A percentile compares a stretch with the other conserved stretches of the same genome.
phyloP scores from a whole-genome alignment of 2,797 vertebrate genomes.

The Pseudomugil gertrudae region DNA sequence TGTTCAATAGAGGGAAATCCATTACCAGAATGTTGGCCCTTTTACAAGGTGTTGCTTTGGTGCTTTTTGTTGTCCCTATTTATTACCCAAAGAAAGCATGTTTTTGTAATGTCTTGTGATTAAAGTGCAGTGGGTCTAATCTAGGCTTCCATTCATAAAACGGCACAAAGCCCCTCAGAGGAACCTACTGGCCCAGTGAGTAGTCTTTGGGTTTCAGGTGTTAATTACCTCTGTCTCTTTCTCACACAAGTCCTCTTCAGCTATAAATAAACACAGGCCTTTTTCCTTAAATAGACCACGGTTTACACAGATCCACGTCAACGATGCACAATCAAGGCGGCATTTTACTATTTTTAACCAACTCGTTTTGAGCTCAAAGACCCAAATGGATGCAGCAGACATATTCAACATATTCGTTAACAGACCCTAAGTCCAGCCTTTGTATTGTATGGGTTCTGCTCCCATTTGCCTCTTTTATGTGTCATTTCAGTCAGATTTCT shows the following conservation, averaged over 20 bases:
- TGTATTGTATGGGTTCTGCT: constrained; percentile 75
- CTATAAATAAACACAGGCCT: constrained; percentile 63
- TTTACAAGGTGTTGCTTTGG: constrained; percentile 26
- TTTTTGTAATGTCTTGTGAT: constrained; percentile 28
- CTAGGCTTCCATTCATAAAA: constrained; percentile 56
- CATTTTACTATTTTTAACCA: constrained; percentile 70
- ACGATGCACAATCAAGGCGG: constrained; percentile 16
- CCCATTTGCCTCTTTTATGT: constrained; percentile 69
- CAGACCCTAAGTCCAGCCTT: constrained; percentile 68
- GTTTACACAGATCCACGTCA: constrained; percentile 56
- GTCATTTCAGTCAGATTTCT: constrained; percentile 65
- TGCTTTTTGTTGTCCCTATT: constrained; percentile 27
- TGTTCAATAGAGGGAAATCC: constrained; percentile 17
- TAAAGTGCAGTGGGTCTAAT: constrained; percentile 46
- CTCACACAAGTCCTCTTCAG: constrained; percentile 59
- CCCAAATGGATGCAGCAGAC: constrained; percentile 64
- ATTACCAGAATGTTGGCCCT: background rate
- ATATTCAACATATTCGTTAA: constrained; percentile 63
- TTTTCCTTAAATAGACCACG: constrained; percentile 52
- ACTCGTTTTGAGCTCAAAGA: constrained; percentile 46
- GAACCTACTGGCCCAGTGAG: constrained; percentile 22
- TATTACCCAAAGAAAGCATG: background rate
- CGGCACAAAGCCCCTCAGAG: constrained; percentile 54
- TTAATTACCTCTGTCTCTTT: constrained; percentile 72
- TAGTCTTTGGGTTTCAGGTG: constrained; percentile 63